Base-by-base conservation (phyloP, 2,797 vertebrate genomes). In the Lerista edwardsae region DNA sequence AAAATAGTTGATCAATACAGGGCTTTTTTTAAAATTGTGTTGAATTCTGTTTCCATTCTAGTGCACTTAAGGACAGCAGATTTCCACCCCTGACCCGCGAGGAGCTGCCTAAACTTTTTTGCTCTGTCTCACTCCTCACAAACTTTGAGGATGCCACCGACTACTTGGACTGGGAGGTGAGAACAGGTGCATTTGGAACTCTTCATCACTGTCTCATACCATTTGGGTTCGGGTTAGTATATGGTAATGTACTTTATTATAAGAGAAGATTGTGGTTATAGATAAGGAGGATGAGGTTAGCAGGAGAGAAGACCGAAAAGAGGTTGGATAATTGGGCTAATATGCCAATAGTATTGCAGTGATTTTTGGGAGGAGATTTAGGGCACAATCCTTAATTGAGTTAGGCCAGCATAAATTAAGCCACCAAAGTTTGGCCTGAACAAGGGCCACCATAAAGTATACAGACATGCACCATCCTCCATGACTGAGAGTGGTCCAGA, bases 1-100 rank as follows among this genome's bases (percentile, higher is more conserved):
- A 62, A 67, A 68, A 51, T 62, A 59, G 7, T 62, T 31, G 11
- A 76, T 34, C 62, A 86, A 62, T 51, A 34, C 27, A n/a, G 9
- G 73, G 36, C 80, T 83, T 75, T 25, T 87, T 59, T 87, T 71
- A 79, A 39, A 19, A 10, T 80, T 73, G 29, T 79, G 0, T 59
- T 44, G 4, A 91, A 44, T 87, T 86, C 34, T 92, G 89, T 91
- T 96, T 84, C 85, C 89, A 82, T 83, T 94, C 68, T 79, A 97
- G 97, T 97, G 97, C 97, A 96, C 97, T 97, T 97, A 97, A 97
- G 96, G 97, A 97, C 95, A 97, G 97, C 94, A 94, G 97, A 92
- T 97, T 97, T 59, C 97, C 96, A 88, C 96, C 97, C 88, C 94
- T 97, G 95, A 97, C 97, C 87, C 95, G 97, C 87, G 97, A 97